These are phyloP conservation scores for Zeus faber DNA, from an alignment of 2,113 vertebrate genomes.

Conservation along the genomic window DNA sequence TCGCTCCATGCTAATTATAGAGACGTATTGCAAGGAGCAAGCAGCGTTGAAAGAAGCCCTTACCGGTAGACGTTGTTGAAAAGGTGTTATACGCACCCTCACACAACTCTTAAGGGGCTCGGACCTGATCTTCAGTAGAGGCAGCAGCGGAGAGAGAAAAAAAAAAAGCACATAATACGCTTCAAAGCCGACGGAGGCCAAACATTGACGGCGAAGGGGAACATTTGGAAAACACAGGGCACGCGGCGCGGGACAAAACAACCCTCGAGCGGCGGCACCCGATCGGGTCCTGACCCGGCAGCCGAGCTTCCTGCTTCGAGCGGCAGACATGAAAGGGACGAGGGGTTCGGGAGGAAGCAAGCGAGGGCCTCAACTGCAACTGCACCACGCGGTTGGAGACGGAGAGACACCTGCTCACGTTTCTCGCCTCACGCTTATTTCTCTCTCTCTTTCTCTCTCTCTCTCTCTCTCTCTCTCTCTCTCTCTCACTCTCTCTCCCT, in stretches of 20 bases:
- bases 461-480: slow-evolving; percentile 27
- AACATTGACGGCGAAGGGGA: slow-evolving; percentile 5
- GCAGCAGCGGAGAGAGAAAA: background rate
- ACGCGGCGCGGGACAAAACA: too few relatives aligned
- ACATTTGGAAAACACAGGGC: background rate
- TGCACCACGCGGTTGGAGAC: slow-evolving; percentile 41
- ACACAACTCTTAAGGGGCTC: background rate
- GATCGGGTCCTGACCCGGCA: slow-evolving; percentile 22
- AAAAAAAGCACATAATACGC: slow-evolving; percentile 1
- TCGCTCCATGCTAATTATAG: background rate
- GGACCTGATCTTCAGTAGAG: background rate
- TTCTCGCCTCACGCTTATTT: slow-evolving; percentile 36
- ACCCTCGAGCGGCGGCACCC: background rate
- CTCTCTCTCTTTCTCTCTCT: background rate
- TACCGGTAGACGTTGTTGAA: background rate
- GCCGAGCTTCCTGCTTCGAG: slow-evolving; percentile 4
- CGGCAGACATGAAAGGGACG: slow-evolving; percentile 22
- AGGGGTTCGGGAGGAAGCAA: slow-evolving; percentile 46
- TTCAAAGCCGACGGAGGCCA: background rate
- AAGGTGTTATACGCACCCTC: background rate
- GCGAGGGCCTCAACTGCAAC: slow-evolving; percentile 45
- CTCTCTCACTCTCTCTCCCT: slow-evolving; percentile 34
- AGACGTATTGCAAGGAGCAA: slow-evolving; percentile 15
- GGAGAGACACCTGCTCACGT: slow-evolving; percentile 70
- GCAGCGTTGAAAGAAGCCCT: slow-evolving; percentile 14